These are phyloP conservation scores for Carterocephalus palaemon DNA, from an alignment of 2,888 invertebrate genomes.

Conservation along the genomic window DNA sequence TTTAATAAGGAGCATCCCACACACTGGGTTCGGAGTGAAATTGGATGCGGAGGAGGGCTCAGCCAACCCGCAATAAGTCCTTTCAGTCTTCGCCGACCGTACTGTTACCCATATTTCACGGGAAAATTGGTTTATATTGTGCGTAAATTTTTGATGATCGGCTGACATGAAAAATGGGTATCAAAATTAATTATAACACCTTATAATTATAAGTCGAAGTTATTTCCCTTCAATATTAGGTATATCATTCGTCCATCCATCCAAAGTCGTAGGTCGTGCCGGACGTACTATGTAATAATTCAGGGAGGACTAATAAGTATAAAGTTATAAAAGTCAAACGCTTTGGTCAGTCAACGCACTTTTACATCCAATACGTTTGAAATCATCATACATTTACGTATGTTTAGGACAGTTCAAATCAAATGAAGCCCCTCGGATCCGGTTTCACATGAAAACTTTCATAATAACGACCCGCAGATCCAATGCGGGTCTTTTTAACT, in stretches of 20 bases:
- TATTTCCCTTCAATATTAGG: too few species aligned
- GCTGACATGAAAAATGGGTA: not conserved
- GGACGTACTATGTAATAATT: too few species aligned
- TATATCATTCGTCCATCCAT: too few species aligned
- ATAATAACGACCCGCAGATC: conserved; percentile 13
- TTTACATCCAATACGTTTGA: too few species aligned
- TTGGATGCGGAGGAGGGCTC: conserved; percentile 1
- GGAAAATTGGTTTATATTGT: conserved; percentile 22
- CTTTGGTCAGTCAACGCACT: too few species aligned
- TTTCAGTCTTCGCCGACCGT: not conserved
- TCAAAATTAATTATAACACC: not conserved
- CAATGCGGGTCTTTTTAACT: conserved; percentile 5
- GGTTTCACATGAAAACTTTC: conserved; percentile 17
- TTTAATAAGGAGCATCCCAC: conserved; percentile 10
- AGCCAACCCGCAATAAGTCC: conserved; percentile 8
- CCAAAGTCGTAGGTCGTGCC: too few species aligned
- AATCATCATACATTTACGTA: conserved; percentile 7
- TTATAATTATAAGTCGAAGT: not conserved
- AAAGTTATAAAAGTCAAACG: too few species aligned
- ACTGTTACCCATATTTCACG: conserved; percentile 7
- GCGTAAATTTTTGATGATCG: conserved; percentile 11
- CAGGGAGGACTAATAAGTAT: too few species aligned
- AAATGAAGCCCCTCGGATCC: conserved; percentile 15
- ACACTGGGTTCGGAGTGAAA: conserved; percentile 1
- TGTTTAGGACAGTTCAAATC: conserved; percentile 13